Evolutionary conservation across 2,113 vertebrate genomes (phyloP).

Genomic region (Columbina picui): DNA sequence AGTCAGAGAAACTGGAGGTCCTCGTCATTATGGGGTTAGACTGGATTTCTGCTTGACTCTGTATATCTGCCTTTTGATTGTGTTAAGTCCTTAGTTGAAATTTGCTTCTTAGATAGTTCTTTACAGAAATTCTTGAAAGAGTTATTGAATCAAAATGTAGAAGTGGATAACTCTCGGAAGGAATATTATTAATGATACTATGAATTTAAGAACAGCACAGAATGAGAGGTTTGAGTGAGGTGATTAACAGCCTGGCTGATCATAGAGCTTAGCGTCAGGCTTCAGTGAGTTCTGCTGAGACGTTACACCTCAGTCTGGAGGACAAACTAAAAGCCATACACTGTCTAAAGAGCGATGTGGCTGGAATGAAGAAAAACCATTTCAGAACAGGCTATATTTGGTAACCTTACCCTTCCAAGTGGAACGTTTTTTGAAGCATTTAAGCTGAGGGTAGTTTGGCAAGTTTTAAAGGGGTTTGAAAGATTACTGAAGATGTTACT

Average conservation of each 20-base stretch:
- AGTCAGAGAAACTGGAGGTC: not conserved
- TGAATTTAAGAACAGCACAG: not conserved
- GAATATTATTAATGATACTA: not conserved
- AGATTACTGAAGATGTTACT: not conserved
- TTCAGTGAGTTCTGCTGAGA: not conserved
- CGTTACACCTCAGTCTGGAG: not conserved
- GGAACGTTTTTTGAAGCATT: not conserved
- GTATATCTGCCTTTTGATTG: not conserved
- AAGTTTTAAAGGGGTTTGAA: slow-evolving; percentile 4
- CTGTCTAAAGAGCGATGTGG: not conserved
- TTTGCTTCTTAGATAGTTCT: not conserved
- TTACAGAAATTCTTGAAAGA: not conserved
- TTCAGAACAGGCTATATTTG: not conserved
- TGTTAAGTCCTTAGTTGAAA: not conserved
- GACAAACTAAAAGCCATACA: not conserved
- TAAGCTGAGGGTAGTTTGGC: not conserved
- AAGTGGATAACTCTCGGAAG: not conserved
- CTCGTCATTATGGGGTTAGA: not conserved
- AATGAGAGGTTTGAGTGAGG: not conserved
- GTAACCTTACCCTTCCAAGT: not conserved
- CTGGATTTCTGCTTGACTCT: not conserved
- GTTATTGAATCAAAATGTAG: not conserved
- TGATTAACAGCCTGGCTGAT: not conserved
- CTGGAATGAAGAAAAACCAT: not conserved
- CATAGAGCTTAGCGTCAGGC: not conserved